Base-by-base conservation (phyloP, 2,113 vertebrate species). In the Sula dactylatra region DNA sequence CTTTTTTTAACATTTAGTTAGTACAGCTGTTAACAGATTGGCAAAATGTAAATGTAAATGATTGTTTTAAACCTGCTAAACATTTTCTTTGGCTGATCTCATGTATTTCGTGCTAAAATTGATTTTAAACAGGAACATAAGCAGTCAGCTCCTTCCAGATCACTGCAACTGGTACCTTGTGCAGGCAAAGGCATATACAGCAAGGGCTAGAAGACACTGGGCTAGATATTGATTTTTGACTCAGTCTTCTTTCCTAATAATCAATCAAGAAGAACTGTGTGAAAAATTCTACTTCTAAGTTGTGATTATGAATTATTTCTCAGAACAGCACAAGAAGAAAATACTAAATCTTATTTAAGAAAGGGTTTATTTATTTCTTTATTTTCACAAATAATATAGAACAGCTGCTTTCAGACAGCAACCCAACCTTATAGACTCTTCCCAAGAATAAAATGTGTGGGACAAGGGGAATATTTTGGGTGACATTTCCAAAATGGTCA, bases 21-120 rank as follows among this genome's bases (percentile, higher is more conserved):
- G 45, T 94, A 56, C 56, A 86, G 24, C 56, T 7, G 4, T 90
- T 91, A 87, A 87, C 20, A 56, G 38, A 80, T 83, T n/a, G 56
- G 70, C 13, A 2, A 91, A 94, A 93, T 31, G 32, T 88, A 81
- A 85, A 94, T 66, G 44, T 65, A 84, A 70, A 62, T 79, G 31
- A 66, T 93, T 93, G 13, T 85, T 97, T 94, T 89, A 94, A 91
- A 92, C 49, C 81, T 82, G 36, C 50, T 95, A 76, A 91, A 94
- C 25, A 81, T 92, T 97, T 97, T 92, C 34, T 86, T 95, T 74
- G 56, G 44, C 89, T 67, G 19, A 66, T 86, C 54, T 92, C 20
- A 22, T 70, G 61, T 83, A 86, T 88, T 94, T 95, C 32, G n/a
- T 70, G 62, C 31, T 67, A 59, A 92, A 94, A 97, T 62, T 77